These are phyloP conservation scores for Perizoma flavofasciatum DNA, from an alignment of 2,888 invertebrate genomes.

Conservation along the genomic window DNA sequence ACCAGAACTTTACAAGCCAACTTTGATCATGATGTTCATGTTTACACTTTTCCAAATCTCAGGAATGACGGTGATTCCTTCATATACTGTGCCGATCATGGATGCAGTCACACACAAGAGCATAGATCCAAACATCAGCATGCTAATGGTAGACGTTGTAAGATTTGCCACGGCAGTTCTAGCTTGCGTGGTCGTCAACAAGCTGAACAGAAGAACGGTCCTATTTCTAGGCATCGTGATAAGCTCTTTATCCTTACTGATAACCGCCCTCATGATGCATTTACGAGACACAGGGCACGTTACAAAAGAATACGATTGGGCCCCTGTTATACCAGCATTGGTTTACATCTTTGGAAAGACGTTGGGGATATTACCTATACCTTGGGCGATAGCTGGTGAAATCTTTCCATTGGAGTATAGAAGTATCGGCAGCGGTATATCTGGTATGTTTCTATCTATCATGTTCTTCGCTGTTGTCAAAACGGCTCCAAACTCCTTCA, in stretches of 20 bases:
- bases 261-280: conserved; percentile 73
- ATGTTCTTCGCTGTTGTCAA: conserved; percentile 87
- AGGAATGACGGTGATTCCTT: conserved; percentile 88
- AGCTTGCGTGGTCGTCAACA: conserved; percentile 85
- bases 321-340: conserved; percentile 77
- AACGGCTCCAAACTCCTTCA: conserved; percentile 83
- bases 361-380: conserved; percentile 85
- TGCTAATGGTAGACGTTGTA: conserved; percentile 86
- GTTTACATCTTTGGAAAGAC: conserved; percentile 83
- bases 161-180: conserved; percentile 84
- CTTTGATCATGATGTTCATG: conserved; percentile 85
- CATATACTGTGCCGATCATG: conserved; percentile 87
- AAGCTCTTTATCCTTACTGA: conserved; percentile 81
- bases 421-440: conserved; percentile 86
- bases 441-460: conserved; percentile 85
- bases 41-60: conserved; percentile 87
- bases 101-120: conserved; percentile 81
- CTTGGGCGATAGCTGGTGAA: conserved; percentile 90
- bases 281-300: conserved; percentile 64
- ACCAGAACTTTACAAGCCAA: conserved; percentile 84
- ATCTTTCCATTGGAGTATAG: conserved; percentile 85
- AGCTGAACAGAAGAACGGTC: conserved; percentile 84
- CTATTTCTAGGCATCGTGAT: conserved; percentile 84
- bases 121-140: conserved; percentile 85
- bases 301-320: conserved; percentile 65